Evolutionary conservation across 2,888 invertebrate genomes (phyloP), one percentile per base, ranked within the genome.

Genomic region (Caenorhabditis doughertyi): DNA sequence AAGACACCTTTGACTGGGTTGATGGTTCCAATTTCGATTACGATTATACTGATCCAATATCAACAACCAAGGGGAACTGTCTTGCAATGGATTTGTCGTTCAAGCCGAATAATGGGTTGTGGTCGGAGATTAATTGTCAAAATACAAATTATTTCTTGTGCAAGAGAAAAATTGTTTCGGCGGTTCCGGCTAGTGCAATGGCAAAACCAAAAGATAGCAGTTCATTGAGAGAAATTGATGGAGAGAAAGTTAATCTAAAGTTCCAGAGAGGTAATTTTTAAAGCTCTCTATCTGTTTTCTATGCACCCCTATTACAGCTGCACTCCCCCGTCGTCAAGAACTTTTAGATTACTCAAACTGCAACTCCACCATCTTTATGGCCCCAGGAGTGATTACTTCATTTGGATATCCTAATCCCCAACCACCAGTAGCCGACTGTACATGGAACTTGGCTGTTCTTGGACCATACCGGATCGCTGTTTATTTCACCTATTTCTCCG

Each of bases 1-100:
- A 47, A n/a, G 49, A 71, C n/a, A 32, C 32, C 7, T 71, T 71
- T 29, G 11, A 58, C 2, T 72, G 72, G 72, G 13, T 7, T 0
- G 72, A 72, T 23, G 51, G 51, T 1, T 16, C 60, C 8, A 16
- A 23, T n/a, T 72, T 25, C 25, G 60, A 72, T 32, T 58, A 32
- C 27, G 47, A 44, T 9, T 70, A 70, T 29, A 23, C 18, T 16
- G 32, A 72, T 51, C 60, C 60, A 29, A 29, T 72, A 27, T 29
- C 49, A 7, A 18, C 13, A 35, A 23, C 21, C 2, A 53, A 9
- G 4, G 70, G 25, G 7, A 23, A 35, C 29, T 56, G 70, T 16
- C 39, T 71, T 44, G 9, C 21, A 13, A 71, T 71, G 70, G 58
- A 71, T 23, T 8, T 44, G 29, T 16, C 58, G 16, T 0, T 5